phyloP scores from a whole-genome alignment of 2,888 invertebrate genomes.

The Pandemis cinnamomeana region DNA sequence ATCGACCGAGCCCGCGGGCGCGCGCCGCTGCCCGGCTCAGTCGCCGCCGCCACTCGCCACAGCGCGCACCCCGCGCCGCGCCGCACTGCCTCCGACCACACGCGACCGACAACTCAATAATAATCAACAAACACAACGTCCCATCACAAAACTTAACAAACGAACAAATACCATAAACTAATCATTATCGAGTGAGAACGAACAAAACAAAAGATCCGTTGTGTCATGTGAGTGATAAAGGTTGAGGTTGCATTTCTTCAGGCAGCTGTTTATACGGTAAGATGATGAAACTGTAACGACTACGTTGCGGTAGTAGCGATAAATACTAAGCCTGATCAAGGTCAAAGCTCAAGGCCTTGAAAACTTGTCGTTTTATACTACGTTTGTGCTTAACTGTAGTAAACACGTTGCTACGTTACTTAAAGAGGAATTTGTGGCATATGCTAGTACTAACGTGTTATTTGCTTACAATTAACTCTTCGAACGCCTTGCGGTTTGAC shows the following conservation, averaged over 20 bases:
- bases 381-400: conserved; percentile 56
- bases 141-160: background rate
- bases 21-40: conserved; percentile 71
- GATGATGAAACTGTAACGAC: conserved; percentile 48
- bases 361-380: conserved; percentile 48
- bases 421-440: conserved; percentile 51
- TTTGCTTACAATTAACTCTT: background rate
- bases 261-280: conserved; percentile 76
- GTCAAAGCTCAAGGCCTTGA: conserved; percentile 55
- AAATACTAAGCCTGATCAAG: conserved; percentile 46
- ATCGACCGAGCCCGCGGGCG: conserved; percentile 76
- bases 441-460: background rate
- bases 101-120: conserved; percentile 47
- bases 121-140: conserved; percentile 32
- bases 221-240: conserved; percentile 68
- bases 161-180: background rate
- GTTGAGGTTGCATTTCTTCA: conserved; percentile 60
- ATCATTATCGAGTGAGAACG: conserved; percentile 42
- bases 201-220: conserved; percentile 55
- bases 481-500: background rate
- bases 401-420: conserved; percentile 56
- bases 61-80: conserved; percentile 58
- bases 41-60: conserved; percentile 58
- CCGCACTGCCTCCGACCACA: conserved; percentile 65
- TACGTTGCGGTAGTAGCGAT: conserved; percentile 46